Evolutionary conservation across 2,797 vertebrate species (phyloP).

Genomic region (Darevskia mixta): DNA sequence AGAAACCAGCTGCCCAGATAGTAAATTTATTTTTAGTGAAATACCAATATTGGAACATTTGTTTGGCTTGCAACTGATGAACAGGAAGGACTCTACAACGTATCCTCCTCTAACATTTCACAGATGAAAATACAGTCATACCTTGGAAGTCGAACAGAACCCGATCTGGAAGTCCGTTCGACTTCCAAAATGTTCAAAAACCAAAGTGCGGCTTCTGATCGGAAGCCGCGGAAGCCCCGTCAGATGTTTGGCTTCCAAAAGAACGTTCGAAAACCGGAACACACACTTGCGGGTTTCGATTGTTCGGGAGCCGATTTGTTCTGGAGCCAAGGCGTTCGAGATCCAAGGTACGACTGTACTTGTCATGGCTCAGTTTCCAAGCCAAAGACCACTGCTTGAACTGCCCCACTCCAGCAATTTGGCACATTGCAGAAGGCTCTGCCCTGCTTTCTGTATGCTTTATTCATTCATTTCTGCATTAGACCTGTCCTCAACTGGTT

Average conservation of each 20-base stretch:
- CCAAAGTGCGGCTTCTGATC: no score
- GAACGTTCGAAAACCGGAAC: no score
- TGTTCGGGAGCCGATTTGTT: no score
- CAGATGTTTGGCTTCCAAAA: no score
- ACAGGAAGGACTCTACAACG: not conserved
- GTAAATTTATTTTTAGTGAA: constrained; percentile 4
- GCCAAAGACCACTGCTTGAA: not conserved
- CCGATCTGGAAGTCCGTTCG: no score
- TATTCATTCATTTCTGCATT: not conserved
- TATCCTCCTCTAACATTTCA: not conserved
- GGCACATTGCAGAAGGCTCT: not conserved
- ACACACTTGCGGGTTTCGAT: no score
- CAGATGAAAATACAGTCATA: not conserved
- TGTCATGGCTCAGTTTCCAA: no score
- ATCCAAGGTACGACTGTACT: no score
- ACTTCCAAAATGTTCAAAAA: no score
- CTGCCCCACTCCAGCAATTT: not conserved
- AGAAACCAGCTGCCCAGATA: not conserved
- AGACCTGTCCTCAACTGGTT: not conserved
- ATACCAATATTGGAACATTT: constrained; percentile 3
- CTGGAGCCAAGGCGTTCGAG: no score
- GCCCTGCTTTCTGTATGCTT: not conserved
- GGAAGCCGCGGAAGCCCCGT: no score
- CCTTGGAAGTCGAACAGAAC: no score
- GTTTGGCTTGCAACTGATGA: not conserved